Conservation (phyloP, 2,113 vertebrate species). For the Labeo catla region DNA sequence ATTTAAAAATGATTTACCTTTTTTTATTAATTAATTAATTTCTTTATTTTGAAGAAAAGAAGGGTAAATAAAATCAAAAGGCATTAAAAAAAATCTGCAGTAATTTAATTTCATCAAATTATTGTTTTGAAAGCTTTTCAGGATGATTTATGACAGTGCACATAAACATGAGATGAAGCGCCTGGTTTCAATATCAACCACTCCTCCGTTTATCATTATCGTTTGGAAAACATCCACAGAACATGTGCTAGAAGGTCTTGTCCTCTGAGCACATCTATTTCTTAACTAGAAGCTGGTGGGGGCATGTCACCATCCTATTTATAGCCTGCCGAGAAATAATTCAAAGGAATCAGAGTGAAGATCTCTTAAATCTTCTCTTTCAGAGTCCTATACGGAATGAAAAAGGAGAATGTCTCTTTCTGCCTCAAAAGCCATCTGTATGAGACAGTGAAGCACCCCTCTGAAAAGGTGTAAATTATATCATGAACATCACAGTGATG, state of each 20-base stretch:
- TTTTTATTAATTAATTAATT: background rate
- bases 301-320: slow-evolving; percentile 57
- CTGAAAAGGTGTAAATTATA: slow-evolving; percentile 36
- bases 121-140: background rate
- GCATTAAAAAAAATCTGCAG: background rate
- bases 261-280: slow-evolving; percentile 49
- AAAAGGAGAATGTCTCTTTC: slow-evolving; percentile 46
- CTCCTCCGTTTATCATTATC: background rate
- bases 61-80: background rate
- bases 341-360: slow-evolving; percentile 60
- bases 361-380: slow-evolving; percentile 54
- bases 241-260: slow-evolving; percentile 18
- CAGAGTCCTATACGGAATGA: slow-evolving; percentile 33
- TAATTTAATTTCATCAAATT: background rate
- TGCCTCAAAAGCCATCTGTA: slow-evolving; percentile 41
- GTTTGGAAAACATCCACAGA: background rate
- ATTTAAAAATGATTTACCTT: too few relatives aligned
- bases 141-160: background rate
- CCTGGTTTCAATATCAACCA: slow-evolving; percentile 4
- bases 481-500: slow-evolving; percentile 31
- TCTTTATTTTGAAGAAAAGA: background rate
- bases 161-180: background rate
- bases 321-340: slow-evolving; percentile 65
- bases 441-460: slow-evolving; percentile 40
- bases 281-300: slow-evolving; percentile 45